These are phyloP conservation scores for Dermochelys coriacea DNA, from an alignment of 2,797 vertebrate genomes.

Conservation along the genomic window DNA sequence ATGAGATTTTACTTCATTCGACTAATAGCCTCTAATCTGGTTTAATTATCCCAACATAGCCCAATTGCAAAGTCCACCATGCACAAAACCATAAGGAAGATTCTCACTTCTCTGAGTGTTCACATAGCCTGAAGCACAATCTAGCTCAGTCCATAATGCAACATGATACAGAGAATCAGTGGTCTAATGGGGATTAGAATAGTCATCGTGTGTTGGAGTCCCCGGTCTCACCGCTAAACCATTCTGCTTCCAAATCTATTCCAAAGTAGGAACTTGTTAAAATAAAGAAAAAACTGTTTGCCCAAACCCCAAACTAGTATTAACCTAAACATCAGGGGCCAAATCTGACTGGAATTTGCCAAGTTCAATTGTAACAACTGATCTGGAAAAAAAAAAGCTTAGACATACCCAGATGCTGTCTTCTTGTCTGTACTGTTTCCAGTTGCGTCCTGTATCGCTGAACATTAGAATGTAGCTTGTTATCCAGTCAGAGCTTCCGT, in stretches of 20 bases:
- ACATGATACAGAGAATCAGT: neutral
- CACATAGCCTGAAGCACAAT: neutral
- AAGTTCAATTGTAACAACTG: neutral
- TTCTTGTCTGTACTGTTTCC: constrained; percentile 92
- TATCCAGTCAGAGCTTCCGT: constrained; percentile 94
- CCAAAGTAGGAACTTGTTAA: neutral
- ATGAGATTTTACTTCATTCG: neutral
- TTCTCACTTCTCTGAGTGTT: constrained; percentile 12
- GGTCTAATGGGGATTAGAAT: neutral
- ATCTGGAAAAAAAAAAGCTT: neutral
- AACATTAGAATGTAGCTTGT: constrained; percentile 90
- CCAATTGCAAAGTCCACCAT: constrained; percentile 19
- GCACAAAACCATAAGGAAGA: constrained; percentile 2
- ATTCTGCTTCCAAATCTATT: neutral
- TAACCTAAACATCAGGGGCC: neutral
- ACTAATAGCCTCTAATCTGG: neutral
- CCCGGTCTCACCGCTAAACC: neutral
- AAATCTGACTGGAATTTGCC: neutral
- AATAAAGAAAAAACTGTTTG: neutral
- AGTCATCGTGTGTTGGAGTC: neutral
- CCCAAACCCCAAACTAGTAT: neutral
- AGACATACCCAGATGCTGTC: constrained; percentile 90
- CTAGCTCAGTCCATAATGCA: constrained; percentile 8
- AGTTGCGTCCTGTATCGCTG: constrained; percentile 93
- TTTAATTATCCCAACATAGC: neutral